Evolutionary conservation across 1,140 invertebrate genomes (phyloP), one percentile per base, ranked within the genome.

Genomic region (Gryllus bimaculatus): DNA sequence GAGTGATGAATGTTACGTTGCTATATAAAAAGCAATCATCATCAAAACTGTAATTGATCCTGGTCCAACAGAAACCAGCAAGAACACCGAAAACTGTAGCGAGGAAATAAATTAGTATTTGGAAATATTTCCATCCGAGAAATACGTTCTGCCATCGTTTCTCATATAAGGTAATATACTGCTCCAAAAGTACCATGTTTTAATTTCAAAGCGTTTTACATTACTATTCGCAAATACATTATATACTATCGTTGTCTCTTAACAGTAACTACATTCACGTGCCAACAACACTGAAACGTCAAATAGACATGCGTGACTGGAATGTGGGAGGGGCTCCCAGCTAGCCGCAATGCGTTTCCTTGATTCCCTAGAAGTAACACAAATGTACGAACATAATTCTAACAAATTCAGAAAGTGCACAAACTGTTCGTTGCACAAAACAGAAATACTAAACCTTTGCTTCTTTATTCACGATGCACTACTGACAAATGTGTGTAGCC

Each of bases 11-110:
- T 48, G 78, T 79, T 8, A 79, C 21, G 39, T 75, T 79, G 26
- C 73, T 75, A 47, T 74, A 75, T 73, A 79, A 79, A 8, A 79
- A 20, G 48, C 78, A 79, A 26, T 79, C 75, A 7, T 73, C 78
- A 10, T 73, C 78, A n/a, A 79, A 74, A 48, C 74, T 75, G n/a
- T 74, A 26, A 8, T 74, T 15, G n/a, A 79, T 48, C 13, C 48
- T 48, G 20, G 73, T 75, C 8, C 73, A 79, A 79, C 66, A 18
- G 20, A 20, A 79, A 79, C 78, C 54, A n/a, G 47, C 74, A 26
- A 48, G 15, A 79, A 79, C 75, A 18, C 78, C 78, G 26, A 47
- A 49, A 13, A 75, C 20, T 20, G 74, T 48, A 54, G 74, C 18
- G 47, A 74, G 18, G 12, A 79, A n/a, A 48, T 79, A 79, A 20